Percentiles rank a stretch among this genome's conserved stretches.
These are phyloP conservation scores for Myiozetetes cayanensis DNA, from an alignment of 2,113 vertebrate species.

Conservation along the genomic window DNA sequence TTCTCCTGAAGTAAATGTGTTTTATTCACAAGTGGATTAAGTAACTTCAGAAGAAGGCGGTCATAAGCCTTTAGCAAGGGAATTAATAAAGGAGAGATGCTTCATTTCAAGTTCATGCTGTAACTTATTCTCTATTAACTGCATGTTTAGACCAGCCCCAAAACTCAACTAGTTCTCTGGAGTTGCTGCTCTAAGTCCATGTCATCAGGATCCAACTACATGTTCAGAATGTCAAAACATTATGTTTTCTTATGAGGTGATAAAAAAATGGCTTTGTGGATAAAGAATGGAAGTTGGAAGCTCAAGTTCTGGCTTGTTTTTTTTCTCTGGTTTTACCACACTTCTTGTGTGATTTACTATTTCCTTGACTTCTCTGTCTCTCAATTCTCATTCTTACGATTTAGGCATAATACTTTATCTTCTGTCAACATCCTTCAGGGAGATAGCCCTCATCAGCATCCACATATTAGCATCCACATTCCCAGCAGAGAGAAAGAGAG, in stretches of 20 bases:
- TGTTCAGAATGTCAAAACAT: neutral
- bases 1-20: neutral
- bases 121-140: neutral
- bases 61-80: neutral
- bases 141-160: neutral
- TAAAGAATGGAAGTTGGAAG: neutral
- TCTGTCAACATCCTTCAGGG: neutral
- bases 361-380: neutral
- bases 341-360: neutral
- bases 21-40: neutral
- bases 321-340: neutral
- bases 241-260: neutral
- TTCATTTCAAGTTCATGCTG: neutral
- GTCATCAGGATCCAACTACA: neutral
- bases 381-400: neutral
- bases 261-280: neutral
- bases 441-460: neutral
- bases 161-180: neutral
- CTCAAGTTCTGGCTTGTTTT: neutral
- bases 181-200: fast-evolving
- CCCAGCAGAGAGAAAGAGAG: neutral
- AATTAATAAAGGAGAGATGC: constrained; percentile 2
- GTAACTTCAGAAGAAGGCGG: neutral
- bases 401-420: neutral
- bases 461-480: neutral